Percentiles rank a stretch among this genome's conserved stretches.
Conservation (phyloP, 2,888 invertebrate genomes). For the Merodon equestris region DNA sequence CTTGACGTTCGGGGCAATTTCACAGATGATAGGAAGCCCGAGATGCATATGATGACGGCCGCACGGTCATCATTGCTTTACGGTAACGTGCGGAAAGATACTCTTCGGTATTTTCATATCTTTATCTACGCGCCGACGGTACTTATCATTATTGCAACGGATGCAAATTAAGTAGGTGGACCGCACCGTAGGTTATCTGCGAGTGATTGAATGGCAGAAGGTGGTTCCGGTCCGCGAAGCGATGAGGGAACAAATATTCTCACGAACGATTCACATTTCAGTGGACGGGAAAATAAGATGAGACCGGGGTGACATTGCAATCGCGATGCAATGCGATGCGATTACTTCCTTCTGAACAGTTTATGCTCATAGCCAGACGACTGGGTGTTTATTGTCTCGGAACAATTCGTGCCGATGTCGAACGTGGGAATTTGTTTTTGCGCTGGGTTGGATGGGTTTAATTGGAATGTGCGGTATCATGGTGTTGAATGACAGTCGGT, state of each 20-base stretch:
- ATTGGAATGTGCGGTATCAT: constrained; percentile 23
- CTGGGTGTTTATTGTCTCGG: constrained; percentile 52
- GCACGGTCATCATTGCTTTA: constrained; percentile 22
- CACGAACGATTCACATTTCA: constrained; percentile 18
- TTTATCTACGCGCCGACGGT: constrained; percentile 33
- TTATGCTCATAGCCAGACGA: constrained; percentile 41
- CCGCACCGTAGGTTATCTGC: constrained; percentile 17
- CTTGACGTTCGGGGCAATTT: constrained; percentile 57
- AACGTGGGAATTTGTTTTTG: constrained; percentile 57
- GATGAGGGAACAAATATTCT: not conserved
- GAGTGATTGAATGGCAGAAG: constrained; percentile 4
- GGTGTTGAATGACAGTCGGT: constrained; percentile 21
- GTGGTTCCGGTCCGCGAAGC: constrained; percentile 9
- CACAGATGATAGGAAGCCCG: constrained; percentile 34
- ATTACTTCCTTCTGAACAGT: constrained; percentile 60
- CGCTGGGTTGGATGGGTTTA: constrained; percentile 3
- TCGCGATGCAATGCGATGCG: not conserved
- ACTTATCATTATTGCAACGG: constrained; percentile 56
- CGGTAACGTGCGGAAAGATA: constrained; percentile 37
- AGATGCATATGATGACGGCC: constrained; percentile 3
- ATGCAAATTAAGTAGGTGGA: constrained; percentile 61
- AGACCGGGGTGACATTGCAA: constrained; percentile 36
- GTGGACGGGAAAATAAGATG: constrained; percentile 2
- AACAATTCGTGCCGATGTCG: constrained; percentile 42
- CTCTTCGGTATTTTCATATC: constrained; percentile 38